Percentiles rank a stretch among this genome's conserved stretches.
These are phyloP conservation scores for Aurelia coerulea DNA, from an alignment of 30 jellyfish, hydroid and myxozoan genomes.

Conservation along the genomic window DNA sequence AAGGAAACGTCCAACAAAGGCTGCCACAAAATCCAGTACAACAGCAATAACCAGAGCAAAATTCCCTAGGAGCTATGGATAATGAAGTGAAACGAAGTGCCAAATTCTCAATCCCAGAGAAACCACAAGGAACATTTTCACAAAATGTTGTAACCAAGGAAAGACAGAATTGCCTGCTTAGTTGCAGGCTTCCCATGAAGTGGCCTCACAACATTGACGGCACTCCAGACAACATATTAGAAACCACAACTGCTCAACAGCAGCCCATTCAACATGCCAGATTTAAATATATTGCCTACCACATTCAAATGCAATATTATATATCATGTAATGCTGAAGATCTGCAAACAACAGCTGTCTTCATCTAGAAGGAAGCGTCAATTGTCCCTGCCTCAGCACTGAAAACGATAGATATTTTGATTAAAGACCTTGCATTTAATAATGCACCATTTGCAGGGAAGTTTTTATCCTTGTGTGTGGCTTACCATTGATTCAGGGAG, in stretches of 20 bases:
- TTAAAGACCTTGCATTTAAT: constrained; percentile 20
- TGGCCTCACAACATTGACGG: too few species aligned
- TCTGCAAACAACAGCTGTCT: constrained; percentile 1
- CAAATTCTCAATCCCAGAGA: too few species aligned
- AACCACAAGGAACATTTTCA: too few species aligned
- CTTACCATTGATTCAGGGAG: constrained; percentile 50
- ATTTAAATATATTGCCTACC: constrained; percentile 28
- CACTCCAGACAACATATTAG: too few species aligned
- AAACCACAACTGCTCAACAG: neutral
- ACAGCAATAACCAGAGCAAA: too few species aligned
- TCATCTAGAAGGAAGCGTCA: constrained; percentile 3
- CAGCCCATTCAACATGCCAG: constrained; percentile 44
- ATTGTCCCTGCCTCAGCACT: constrained; percentile 49
- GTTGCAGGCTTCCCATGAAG: too few species aligned
- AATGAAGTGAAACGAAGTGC: too few species aligned
- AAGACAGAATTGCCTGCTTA: too few species aligned
- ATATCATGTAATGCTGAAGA: constrained; percentile 1
- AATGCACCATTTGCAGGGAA: constrained; percentile 51
- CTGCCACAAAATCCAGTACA: too few species aligned
- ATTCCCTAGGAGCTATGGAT: too few species aligned
- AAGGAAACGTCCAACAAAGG: too few species aligned
- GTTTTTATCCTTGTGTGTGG: constrained; percentile 14
- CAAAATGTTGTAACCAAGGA: too few species aligned
- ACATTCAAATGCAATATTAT: constrained; percentile 10
- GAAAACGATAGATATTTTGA: neutral